Evolutionary conservation across 2,113 vertebrate genomes (phyloP).

Genomic region (Myotis davidii): DNA sequence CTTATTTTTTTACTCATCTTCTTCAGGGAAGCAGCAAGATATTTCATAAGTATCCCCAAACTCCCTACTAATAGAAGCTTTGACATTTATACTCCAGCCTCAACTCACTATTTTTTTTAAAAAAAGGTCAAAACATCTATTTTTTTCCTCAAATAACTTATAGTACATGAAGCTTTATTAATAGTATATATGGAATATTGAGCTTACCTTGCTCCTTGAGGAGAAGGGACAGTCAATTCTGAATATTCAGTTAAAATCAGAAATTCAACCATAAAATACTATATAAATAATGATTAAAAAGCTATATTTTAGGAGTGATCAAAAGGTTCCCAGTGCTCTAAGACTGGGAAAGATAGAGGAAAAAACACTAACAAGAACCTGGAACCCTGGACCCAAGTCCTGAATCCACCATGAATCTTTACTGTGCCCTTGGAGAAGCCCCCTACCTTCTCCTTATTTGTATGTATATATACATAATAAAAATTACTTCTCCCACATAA

Average conservation of each 20-base stretch:
- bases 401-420: not conserved
- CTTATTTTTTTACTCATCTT: not conserved
- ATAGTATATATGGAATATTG: not conserved
- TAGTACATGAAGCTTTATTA: not conserved
- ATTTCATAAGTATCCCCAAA: not conserved
- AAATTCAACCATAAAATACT: not conserved
- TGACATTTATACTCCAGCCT: not conserved
- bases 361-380: not conserved
- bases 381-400: not conserved
- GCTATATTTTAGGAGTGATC: not conserved
- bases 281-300: not conserved
- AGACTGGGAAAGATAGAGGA: not conserved
- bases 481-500: not conserved
- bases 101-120: not conserved
- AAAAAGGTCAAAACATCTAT: not conserved
- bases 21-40: not conserved
- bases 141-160: not conserved
- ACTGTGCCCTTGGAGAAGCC: not conserved
- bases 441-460: not conserved
- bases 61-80: not conserved
- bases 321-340: not conserved
- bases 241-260: not conserved
- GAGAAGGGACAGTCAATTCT: not conserved
- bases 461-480: not conserved
- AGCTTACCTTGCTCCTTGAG: not conserved